Base-by-base conservation (phyloP, 2,113 vertebrate genomes). In the Todiramphus chloris region DNA sequence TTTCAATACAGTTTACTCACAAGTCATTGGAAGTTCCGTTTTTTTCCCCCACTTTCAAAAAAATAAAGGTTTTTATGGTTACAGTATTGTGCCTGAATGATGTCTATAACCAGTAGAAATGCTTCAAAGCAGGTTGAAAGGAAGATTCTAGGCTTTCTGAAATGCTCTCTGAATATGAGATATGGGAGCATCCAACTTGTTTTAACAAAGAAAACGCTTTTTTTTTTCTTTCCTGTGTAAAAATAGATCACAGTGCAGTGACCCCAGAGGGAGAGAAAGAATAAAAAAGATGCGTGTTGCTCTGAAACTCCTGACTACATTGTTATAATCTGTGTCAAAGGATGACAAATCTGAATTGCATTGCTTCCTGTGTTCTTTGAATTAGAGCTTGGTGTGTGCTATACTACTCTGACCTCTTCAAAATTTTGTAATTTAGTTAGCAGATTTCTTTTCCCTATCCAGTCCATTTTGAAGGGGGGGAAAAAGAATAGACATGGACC, bases 131-230 rank as follows among this genome's bases (percentile, higher is more conserved):
- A 93, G n/a, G 55, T 53, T 97, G 43, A 89, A 91, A 95, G 87
- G 90, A 94, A 35, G n/a, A 91, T 37, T 1, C 24, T 35, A 67
- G 30, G 70, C 75, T 94, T 97, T 94, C 90, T 95, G 92, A 96
- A 96, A 90, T 74, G 83, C 63, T 90, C 37, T 96, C 78, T 94
- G 75, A 76, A 91, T 95, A 62, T 69, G 83, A 95, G 60, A 93
- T 97, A 55, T 3, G 30, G 90, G 86, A 95, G 95, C 66, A 95
- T 94, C 84, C 79, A 68, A 63, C 80, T 96, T 95, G 37, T 94
- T 98, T 97, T 97, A 93, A 96, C 92, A 97, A 96, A 85, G 88
- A 84, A 94, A 97, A 90, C 35, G 82, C 90, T 83, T 86, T 94
- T 92, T 95, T 83, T 94, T 33, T 39, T 46, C 76, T 95, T 94